These are phyloP conservation scores for Phymatocera aterrima DNA, from an alignment of 2,888 invertebrate species.

Conservation along the genomic window DNA sequence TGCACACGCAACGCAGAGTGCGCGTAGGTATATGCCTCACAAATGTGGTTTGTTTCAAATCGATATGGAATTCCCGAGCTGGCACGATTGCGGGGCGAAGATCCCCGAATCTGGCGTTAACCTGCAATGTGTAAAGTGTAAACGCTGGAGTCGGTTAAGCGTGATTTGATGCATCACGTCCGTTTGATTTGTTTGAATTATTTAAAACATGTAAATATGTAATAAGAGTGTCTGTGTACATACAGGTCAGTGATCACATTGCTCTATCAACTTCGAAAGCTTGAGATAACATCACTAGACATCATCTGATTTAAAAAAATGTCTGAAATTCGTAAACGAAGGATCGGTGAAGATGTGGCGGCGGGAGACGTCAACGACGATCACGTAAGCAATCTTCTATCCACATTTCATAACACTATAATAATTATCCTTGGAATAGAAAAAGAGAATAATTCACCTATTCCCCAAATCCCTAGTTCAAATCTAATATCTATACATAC, in stretches of 20 bases:
- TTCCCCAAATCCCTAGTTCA: neutral
- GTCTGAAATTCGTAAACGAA: slow-evolving; percentile 71
- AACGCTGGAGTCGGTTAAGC: slow-evolving; percentile 11
- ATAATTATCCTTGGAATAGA: neutral
- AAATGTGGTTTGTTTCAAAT: neutral
- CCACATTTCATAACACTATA: neutral
- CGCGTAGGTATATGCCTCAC: too few relatives aligned
- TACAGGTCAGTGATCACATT: slow-evolving; percentile 58
- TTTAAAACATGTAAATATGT: slow-evolving; percentile 68
- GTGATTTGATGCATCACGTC: slow-evolving; percentile 58
- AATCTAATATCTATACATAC: neutral
- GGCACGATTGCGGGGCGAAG: slow-evolving; percentile 1
- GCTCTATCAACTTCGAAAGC: slow-evolving; percentile 53
- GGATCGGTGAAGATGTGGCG: slow-evolving; percentile 63
- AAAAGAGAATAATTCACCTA: too few relatives aligned
- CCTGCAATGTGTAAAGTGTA: slow-evolving; percentile 12
- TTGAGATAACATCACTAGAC: slow-evolving; percentile 26
- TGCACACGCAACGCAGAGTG: too few relatives aligned
- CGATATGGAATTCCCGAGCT: slow-evolving; percentile 21
- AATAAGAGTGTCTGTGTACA: slow-evolving; percentile 51
- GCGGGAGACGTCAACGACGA: slow-evolving; percentile 66
- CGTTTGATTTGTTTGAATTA: slow-evolving; percentile 59
- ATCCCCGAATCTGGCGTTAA: slow-evolving; percentile 26
- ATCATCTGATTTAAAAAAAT: slow-evolving; percentile 55
- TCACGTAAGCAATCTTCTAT: slow-evolving; percentile 62